Percentiles rank a stretch among this genome's conserved stretches.
phyloP scores from a whole-genome alignment of 2,888 invertebrate genomes.

The Emesis furor region DNA sequence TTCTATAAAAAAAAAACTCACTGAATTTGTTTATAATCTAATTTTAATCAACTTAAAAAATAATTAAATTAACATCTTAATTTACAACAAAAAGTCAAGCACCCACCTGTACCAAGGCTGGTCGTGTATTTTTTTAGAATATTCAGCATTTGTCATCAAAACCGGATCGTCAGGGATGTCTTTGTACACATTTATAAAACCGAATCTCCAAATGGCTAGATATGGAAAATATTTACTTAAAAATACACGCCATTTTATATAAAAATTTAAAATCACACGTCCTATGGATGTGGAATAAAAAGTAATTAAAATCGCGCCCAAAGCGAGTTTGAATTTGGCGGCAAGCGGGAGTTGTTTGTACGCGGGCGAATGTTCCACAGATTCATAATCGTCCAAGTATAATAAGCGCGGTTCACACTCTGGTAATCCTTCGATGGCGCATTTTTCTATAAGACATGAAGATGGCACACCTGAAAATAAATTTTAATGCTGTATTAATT shows the following conservation, averaged over 20 bases:
- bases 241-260: neutral
- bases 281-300: neutral
- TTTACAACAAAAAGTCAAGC: neutral
- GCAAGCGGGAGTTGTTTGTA: neutral
- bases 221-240: constrained; percentile 2
- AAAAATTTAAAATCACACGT: neutral
- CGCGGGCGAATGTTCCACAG: neutral
- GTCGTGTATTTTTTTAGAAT: neutral
- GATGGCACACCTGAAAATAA: neutral
- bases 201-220: neutral
- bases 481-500: neutral
- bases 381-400: neutral
- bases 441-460: neutral
- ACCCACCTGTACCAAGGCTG: neutral
- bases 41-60: too few relatives aligned
- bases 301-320: neutral
- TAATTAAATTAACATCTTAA: too few relatives aligned
- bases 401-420: neutral
- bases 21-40: too few relatives aligned
- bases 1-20: too few relatives aligned
- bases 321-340: neutral
- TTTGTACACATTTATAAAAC: neutral
- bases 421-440: neutral
- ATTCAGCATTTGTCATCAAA: constrained; percentile 19
- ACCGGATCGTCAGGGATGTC: neutral